Base-by-base conservation (phyloP, 2,888 invertebrate species). In the Lottia gigantea region DNA sequence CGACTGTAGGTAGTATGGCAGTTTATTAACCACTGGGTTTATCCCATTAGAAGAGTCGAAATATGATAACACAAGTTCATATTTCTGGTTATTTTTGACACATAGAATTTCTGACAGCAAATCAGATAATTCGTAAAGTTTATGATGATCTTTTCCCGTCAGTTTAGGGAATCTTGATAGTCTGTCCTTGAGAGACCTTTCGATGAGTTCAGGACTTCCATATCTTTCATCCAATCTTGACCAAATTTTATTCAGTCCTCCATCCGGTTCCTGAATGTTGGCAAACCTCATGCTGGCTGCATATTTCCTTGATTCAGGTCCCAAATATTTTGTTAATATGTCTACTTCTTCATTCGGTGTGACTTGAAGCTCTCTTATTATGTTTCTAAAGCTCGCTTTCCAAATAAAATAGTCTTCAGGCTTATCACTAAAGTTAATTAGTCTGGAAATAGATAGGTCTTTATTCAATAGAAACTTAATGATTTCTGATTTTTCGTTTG, bases 111-210 rank as follows among this genome's bases (percentile, higher is more conserved):
- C 71, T n/a, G 65, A 55, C 6, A 72, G 62, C n/a, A 72, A 25
- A 47, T 72, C 72, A 15, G 62, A 55, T n/a, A 69, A 62, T 64
- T 72, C 72, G 45, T 72, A 71, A 23, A 70, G 61, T 26, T 49
- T 46, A 15, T 46, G n/a, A 25, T 23, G 62, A 19, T 69, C 66
- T 64, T 69, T 72, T 40, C 61, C 23, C 6, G 65, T 16, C 3
- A 69, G 15, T 55, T 49, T 64, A 23, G 66, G 69, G 46, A 69
- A 72, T 31, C 46, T 26, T 12, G 16, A 61, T 31, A 72, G 49
- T 66, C 65, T 72, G 6, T 2, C 2, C 47, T 66, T 72, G 8
- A 72, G 46, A 4, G 63, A 46, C n/a, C 46, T 16, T 61, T 72
- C 72, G 3, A 70, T 55, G 66, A 66, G 61, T 64, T 72, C 70